Evolutionary conservation across 1,140 invertebrate genomes (phyloP).

Genomic region (Bacillus rossius): DNA sequence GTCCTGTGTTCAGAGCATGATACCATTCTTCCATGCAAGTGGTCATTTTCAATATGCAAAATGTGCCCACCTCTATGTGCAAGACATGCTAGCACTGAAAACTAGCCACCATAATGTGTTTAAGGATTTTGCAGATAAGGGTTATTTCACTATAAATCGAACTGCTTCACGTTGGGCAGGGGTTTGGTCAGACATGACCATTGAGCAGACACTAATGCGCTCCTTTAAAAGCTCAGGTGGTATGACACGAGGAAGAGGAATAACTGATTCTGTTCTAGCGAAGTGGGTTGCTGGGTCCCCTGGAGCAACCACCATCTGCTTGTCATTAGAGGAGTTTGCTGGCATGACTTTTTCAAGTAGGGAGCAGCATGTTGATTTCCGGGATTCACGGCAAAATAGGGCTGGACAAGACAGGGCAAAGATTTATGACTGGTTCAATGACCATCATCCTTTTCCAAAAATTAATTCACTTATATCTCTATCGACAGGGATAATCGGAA

Average conservation of each 20-base stretch:
- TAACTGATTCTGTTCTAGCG: not conserved
- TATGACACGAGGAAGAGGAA: constrained; percentile 32
- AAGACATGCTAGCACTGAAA: constrained; percentile 36
- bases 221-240: constrained; percentile 40
- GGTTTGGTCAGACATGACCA: constrained; percentile 39
- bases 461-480: too few species aligned
- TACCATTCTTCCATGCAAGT: constrained; percentile 41
- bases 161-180: constrained; percentile 41
- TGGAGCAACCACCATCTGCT: too few species aligned
- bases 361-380: not conserved
- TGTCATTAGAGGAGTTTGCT: not conserved
- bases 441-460: too few species aligned
- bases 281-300: too few species aligned
- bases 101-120: constrained; percentile 33
- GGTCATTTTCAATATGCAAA: constrained; percentile 43
- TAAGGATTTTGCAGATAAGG: constrained; percentile 33
- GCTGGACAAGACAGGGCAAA: not conserved
- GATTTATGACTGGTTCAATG: too few species aligned
- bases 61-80: constrained; percentile 41
- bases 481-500: too few species aligned
- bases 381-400: not conserved
- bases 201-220: constrained; percentile 39
- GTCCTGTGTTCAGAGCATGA: constrained; percentile 36
- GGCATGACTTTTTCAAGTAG: not conserved
- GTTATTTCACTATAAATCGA: constrained; percentile 37